These are phyloP conservation scores for Pseudochirops corinnae DNA, from an alignment of 2,797 vertebrate species.

Conservation along the genomic window DNA sequence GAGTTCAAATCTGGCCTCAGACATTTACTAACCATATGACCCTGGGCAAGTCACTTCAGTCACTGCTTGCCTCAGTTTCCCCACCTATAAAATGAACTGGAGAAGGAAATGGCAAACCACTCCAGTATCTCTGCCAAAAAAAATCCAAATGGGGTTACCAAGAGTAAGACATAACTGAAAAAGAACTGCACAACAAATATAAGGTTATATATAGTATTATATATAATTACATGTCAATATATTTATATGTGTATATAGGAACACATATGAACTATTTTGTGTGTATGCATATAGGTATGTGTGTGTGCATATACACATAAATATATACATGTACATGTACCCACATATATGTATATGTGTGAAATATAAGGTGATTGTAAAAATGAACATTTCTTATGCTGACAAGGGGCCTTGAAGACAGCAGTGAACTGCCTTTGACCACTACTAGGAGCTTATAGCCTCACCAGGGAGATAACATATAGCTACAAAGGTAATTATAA, in stretches of 20 bases:
- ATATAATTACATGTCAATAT: no score
- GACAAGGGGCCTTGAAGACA: not conserved
- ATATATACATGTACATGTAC: no score
- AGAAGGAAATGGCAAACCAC: not conserved
- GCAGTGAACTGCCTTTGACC: not conserved
- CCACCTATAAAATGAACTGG: not conserved
- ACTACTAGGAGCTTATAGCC: not conserved
- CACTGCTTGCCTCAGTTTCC: not conserved
- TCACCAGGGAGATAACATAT: not conserved
- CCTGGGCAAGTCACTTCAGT: not conserved
- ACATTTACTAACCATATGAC: not conserved
- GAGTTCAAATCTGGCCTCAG: not conserved
- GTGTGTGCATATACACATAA: no score
- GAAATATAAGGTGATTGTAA: not conserved
- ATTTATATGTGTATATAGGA: no score
- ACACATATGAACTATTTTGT: no score
- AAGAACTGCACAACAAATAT: no score
- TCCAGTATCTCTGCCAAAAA: not conserved
- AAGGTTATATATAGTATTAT: no score
- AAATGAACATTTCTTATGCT: not conserved
- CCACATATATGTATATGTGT: not conserved
- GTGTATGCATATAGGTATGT: no score
- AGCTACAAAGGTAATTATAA: not conserved
- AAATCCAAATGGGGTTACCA: no score
- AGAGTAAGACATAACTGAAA: no score